Evolutionary conservation across 2,113 vertebrate species (phyloP).

Genomic region (Equus quagga): DNA sequence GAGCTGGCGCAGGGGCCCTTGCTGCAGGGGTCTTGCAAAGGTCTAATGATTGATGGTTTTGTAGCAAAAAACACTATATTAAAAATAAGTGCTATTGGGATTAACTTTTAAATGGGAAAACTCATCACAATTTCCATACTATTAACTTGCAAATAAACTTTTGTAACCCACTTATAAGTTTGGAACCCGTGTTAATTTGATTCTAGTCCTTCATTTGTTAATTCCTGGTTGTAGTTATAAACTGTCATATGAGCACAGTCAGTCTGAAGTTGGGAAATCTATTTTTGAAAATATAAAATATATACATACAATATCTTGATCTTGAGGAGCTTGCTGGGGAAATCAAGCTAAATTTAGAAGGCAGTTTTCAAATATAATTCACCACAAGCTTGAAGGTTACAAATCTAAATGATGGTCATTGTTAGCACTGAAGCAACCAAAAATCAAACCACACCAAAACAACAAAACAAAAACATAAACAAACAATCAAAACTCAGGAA

Average conservation of each 20-base stretch:
- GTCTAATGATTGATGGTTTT: background rate
- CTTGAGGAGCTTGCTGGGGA: background rate
- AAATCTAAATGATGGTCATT: background rate
- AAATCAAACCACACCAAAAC: background rate
- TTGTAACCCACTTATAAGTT: background rate
- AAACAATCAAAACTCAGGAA: background rate
- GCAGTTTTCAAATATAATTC: slow-evolving; percentile 9
- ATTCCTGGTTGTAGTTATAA: background rate
- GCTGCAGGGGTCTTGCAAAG: background rate
- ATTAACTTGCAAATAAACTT: background rate
- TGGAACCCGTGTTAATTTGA: background rate
- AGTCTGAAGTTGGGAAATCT: background rate
- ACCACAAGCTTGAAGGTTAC: background rate
- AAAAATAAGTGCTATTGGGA: background rate
- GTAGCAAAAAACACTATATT: background rate
- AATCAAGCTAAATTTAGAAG: background rate
- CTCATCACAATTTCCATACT: background rate
- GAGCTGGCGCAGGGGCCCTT: background rate
- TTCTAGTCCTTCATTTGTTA: background rate
- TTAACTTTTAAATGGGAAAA: background rate
- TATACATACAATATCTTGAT: background rate
- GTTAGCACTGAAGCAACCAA: background rate
- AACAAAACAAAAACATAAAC: background rate
- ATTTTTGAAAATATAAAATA: slow-evolving; percentile 24
- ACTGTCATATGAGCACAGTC: background rate